Evolutionary conservation across 2,113 vertebrate species (phyloP).

Genomic region (Eulacestoma nigropectus): DNA sequence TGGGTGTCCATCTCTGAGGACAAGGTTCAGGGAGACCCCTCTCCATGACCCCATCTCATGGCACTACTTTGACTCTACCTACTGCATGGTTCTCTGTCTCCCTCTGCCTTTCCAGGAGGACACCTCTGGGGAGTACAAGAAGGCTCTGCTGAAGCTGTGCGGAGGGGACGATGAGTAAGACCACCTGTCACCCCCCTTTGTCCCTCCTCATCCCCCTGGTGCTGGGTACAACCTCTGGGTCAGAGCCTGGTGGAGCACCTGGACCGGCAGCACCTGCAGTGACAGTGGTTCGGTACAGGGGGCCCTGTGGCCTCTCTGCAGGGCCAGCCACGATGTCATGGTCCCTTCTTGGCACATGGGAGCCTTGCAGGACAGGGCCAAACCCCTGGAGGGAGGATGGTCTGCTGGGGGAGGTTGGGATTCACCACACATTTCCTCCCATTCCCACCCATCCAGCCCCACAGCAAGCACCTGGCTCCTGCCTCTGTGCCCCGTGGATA

Average conservation of each 20-base stretch:
- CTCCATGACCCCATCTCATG: background rate
- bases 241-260: background rate
- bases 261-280: background rate
- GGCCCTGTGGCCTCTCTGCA: background rate
- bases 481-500: background rate
- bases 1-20: background rate
- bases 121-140: slow-evolving; percentile 95
- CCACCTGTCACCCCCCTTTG: background rate
- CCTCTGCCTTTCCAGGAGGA: slow-evolving; percentile 78
- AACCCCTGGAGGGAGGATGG: background rate
- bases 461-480: background rate
- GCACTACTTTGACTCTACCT: background rate
- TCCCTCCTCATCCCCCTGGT: background rate
- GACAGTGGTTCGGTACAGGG: rapidly evolving
- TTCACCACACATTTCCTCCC: background rate
- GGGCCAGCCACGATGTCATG: background rate
- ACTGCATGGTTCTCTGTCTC: background rate
- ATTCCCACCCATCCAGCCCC: background rate
- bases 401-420: background rate
- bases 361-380: background rate
- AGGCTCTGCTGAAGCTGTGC: slow-evolving; percentile 88
- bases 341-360: background rate
- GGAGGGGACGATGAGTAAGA: slow-evolving; percentile 97
- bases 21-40: background rate
- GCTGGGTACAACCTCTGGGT: background rate